phyloP scores from a whole-genome alignment of 1,140 invertebrate species.

The Octopus sinensis region DNA sequence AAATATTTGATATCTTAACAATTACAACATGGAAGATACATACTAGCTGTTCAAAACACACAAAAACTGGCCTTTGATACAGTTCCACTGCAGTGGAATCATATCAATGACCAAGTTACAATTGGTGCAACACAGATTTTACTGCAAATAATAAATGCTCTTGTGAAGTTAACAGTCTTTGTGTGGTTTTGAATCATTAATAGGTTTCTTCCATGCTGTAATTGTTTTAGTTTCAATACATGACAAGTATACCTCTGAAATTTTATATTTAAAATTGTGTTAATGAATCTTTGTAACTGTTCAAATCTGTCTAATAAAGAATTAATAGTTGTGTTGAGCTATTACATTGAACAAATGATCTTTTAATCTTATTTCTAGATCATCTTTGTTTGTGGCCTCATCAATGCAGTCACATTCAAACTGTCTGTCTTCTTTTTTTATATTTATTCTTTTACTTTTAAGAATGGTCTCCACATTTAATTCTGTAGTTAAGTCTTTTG shows the following conservation, averaged over 20 bases:
- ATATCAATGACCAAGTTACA: no score
- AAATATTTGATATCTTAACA: neutral
- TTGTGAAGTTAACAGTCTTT: no score
- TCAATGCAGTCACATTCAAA: neutral
- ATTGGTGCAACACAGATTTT: no score
- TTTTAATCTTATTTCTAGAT: slow-evolving; percentile 2
- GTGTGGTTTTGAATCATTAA: no score
- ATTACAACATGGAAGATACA: neutral
- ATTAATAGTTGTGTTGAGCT: slow-evolving; percentile 6
- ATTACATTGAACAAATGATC: neutral
- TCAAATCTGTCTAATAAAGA: slow-evolving; percentile 8
- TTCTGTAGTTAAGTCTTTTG: slow-evolving; percentile 2
- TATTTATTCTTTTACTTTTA: slow-evolving; percentile 6
- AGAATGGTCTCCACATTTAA: neutral
- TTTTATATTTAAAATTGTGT: neutral
- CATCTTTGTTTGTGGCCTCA: neutral
- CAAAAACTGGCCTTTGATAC: no score
- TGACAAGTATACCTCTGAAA: no score
- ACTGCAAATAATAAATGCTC: no score
- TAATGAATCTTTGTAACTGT: slow-evolving; percentile 2
- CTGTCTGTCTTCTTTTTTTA: neutral
- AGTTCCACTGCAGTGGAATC: no score
- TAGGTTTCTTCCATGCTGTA: no score
- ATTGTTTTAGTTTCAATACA: no score
- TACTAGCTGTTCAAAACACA: no score